These are phyloP conservation scores for Regulus satrapa DNA, from an alignment of 2,113 vertebrate species.

Conservation along the genomic window DNA sequence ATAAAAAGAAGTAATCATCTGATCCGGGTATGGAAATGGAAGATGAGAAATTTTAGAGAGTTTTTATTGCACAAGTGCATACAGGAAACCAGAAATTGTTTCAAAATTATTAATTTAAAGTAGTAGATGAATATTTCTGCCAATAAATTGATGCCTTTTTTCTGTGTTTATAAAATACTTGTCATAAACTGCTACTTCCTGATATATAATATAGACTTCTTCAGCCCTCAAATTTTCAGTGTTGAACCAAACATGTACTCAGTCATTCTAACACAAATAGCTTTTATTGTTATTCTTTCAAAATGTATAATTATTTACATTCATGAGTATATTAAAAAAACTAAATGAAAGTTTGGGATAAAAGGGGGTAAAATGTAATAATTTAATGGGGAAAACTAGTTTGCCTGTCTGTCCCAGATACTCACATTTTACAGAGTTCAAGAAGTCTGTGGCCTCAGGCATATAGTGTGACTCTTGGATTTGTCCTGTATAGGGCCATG, in stretches of 20 bases:
- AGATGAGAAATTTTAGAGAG: neutral
- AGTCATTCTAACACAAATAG: neutral
- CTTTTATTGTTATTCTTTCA: neutral
- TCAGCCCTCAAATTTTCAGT: neutral
- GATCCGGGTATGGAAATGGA: neutral
- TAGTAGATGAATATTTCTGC: neutral
- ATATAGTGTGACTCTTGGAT: neutral
- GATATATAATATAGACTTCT: neutral
- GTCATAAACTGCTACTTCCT: neutral
- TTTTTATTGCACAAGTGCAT: neutral
- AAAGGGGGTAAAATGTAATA: neutral
- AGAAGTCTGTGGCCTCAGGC: neutral
- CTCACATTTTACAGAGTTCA: neutral
- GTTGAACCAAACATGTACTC: neutral
- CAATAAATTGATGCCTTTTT: neutral
- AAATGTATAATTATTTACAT: neutral
- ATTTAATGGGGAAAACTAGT: neutral
- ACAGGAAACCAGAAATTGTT: neutral
- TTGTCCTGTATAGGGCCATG: neutral
- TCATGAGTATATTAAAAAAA: neutral
- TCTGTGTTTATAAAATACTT: neutral
- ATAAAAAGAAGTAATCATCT: neutral
- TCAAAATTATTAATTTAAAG: neutral
- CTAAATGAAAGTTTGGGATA: neutral
- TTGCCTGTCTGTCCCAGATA: neutral